Evolutionary conservation across 2,113 vertebrate genomes (phyloP), one percentile per base, ranked within the genome.

Genomic region (Tyrannus savana): DNA sequence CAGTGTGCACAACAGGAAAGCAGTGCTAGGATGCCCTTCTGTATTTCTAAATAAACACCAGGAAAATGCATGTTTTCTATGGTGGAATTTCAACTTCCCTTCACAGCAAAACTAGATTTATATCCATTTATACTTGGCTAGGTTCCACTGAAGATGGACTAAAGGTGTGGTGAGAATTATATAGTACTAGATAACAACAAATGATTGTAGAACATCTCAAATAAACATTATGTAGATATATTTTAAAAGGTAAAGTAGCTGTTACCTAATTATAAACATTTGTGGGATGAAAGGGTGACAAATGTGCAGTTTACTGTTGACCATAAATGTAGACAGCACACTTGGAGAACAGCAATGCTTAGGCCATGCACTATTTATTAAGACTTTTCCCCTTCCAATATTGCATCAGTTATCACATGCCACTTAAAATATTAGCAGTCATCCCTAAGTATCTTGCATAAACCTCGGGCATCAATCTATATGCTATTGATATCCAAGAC

Each of bases 1-100:
- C 71, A 92, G 84, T 90, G 64, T 95, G 93, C 39, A 96, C 64
- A 97, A 87, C 9, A 49, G 19, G 62, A 90, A 97, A 91, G 85
- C 35, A 94, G 59, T 66, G 56, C 62, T 77, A 80, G 50, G 60
- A 56, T 92, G 58, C n/a, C 86, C 44, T 78, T 75, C 52, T 81
- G 41, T 11, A 24, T 72, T 93, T 83, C 60, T 76, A 84, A 86
- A 39, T 49, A 84, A 72, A 78, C 28, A 82, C 52, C 33, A 86
- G 71, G 39, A 80, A 93, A 93, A 74, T 30, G 33, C 53, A 53
- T 17, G 14, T 91, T 93, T 96, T 86, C 96, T 53, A 84, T 55
- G 47, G 72, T 12, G 6, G 69, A 85, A 93, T 93, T 96, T 92
- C 18, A 35, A 95, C 47, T 74, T 93, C 50, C 75, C 84, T 89